Evolutionary conservation across 2,888 invertebrate species (phyloP), one percentile per base, ranked within the genome.

Genomic region (Glaucopsyche alexis): DNA sequence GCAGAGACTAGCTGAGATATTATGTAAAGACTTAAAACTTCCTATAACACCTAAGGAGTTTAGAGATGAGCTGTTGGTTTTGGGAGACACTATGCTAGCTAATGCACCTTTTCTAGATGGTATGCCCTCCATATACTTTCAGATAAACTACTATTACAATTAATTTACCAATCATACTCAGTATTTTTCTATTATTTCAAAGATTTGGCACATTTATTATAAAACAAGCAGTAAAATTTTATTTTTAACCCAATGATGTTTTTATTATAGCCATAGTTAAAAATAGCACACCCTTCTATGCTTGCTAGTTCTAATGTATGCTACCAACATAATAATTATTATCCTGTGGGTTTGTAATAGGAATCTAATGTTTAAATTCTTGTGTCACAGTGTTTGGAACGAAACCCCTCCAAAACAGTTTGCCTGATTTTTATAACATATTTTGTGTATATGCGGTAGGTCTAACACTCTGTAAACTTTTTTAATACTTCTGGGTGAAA

Each of bases 31-130:
- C 79, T 89, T 96, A 77, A 89, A 94, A 49, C 88, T 98, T 67
- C 96, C 96, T 0, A 88, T 97, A 45, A 92, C 94, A 7, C 93
- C 95, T 1, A 94, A 94, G 1, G 94, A 97, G 79, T 97, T 96
- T 82, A 87, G 95, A 74, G 86, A 93, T 55, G 91, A 95, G 76
- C 94, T 96, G 78, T 87, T 95, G 72, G 90, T 88, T 47, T 83
- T 94, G 71, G 95, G 96, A 73, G 93, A 94, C 60, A 90, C 93
- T 71, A 91, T 94, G 86, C 94, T 97, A 80, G 93, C 94, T 70
- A 89, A 93, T 72, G 93, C 95, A 70, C 92, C 94, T 49, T 84
- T 96, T 19, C 86, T 96, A 85, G 95, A 96, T 91, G 97, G 97
- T 96, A 83, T 73, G 84, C 80, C 11, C 29, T 38, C 7, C 13